phyloP scores from a whole-genome alignment of 1,140 invertebrate species.

The Pogonus chalceus region DNA sequence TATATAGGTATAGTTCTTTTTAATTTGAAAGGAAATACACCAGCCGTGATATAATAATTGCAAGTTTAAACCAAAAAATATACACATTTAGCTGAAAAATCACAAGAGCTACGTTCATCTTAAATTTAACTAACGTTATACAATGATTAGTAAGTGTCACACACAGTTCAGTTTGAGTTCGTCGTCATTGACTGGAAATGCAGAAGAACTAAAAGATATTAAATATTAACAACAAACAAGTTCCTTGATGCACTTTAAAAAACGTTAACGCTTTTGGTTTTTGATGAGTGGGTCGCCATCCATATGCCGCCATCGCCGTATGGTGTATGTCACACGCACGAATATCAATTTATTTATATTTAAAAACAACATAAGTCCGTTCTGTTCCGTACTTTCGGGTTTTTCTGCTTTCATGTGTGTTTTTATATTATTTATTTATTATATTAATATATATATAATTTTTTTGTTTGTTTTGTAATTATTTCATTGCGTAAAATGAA shows the following conservation, averaged over 20 bases:
- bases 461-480: no score
- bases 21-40: background rate
- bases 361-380: no score
- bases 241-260: background rate
- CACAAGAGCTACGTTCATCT: conserved; percentile 3
- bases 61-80: background rate
- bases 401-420: no score
- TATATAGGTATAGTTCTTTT: background rate
- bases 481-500: no score
- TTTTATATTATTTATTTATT: no score
- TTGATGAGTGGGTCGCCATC: no score
- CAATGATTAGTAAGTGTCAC: background rate
- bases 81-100: conserved; percentile 7
- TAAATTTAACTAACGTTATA: background rate
- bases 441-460: no score
- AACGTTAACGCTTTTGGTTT: background rate
- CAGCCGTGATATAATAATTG: background rate
- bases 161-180: no score
- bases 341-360: no score
- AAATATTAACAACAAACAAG: background rate
- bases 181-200: background rate
- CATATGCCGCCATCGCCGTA: no score
- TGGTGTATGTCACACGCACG: no score
- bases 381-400: no score
- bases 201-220: background rate